A percentile compares a stretch with the other conserved stretches of the same genome.
These are phyloP conservation scores for Stegodyphus mimosarum DNA, from an alignment of 1,140 invertebrate genomes.

Conservation along the genomic window DNA sequence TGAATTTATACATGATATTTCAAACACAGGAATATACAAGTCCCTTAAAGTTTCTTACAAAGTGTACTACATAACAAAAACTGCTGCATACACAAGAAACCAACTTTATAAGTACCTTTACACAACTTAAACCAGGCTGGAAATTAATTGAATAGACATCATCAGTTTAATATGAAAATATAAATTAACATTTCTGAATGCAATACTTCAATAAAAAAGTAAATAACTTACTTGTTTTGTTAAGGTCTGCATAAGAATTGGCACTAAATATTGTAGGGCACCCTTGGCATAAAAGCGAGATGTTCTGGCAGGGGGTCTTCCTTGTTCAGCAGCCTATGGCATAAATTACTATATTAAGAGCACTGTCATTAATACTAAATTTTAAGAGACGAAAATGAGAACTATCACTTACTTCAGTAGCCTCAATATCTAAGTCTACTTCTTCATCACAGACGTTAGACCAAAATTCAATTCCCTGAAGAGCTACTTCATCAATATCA, in stretches of 20 bases:
- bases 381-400: no score
- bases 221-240: conserved; percentile 82
- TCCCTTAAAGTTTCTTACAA: no score
- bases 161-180: neutral
- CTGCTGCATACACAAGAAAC: no score
- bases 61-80: no score
- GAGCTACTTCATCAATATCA: conserved; percentile 92
- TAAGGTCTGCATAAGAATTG: conserved; percentile 91
- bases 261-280: conserved; percentile 93
- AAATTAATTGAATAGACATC: neutral
- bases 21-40: no score
- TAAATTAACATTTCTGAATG: neutral
- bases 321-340: conserved; percentile 82
- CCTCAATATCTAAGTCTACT: conserved; percentile 95
- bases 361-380: no score
- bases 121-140: no score
- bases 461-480: conserved; percentile 99
- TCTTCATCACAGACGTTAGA: conserved; percentile 99
- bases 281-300: conserved; percentile 94
- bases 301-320: conserved; percentile 87
- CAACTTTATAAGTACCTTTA: neutral
- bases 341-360: neutral
- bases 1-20: no score
- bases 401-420: conserved; percentile 77
- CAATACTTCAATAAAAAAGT: neutral